These are phyloP conservation scores for Diadegma fenestrale DNA, from an alignment of 2,888 invertebrate genomes.

Conservation along the genomic window DNA sequence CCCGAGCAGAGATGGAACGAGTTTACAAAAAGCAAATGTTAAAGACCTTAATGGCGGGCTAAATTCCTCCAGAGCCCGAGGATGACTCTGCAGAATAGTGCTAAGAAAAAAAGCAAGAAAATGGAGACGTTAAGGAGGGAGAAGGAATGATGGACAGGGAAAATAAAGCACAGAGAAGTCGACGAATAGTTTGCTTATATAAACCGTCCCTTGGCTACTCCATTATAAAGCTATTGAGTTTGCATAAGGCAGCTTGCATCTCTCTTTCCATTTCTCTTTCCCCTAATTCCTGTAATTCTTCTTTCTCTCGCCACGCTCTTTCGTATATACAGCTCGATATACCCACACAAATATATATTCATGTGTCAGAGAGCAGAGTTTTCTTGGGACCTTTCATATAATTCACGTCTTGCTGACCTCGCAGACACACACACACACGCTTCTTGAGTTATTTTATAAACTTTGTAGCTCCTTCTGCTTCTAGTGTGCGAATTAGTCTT, in stretches of 20 bases:
- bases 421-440: neutral
- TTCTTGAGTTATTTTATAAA: conserved; percentile 47
- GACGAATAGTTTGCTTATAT: conserved; percentile 57
- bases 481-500: conserved; percentile 40
- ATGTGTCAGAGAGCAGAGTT: neutral
- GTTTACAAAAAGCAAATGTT: conserved; percentile 21
- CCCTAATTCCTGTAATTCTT: conserved; percentile 36
- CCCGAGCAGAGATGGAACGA: neutral
- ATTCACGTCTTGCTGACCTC: conserved; percentile 45
- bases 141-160: conserved; percentile 1
- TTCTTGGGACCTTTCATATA: conserved; percentile 27
- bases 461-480: conserved; percentile 17
- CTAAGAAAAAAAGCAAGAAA: neutral
- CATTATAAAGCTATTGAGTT: conserved; percentile 65
- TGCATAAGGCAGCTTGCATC: conserved; percentile 63
- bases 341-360: neutral
- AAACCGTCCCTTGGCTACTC: conserved; percentile 60
- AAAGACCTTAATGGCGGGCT: conserved; percentile 39
- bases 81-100: conserved; percentile 54
- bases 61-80: conserved; percentile 34
- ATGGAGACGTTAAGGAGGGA: neutral
- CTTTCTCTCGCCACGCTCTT: conserved; percentile 21
- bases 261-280: conserved; percentile 27
- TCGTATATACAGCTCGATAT: neutral
- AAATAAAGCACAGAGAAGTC: conserved; percentile 50